Percentiles rank a stretch among this genome's conserved stretches.
phyloP scores from a whole-genome alignment of 1,140 invertebrate genomes.

The Lordiphosa mommai region DNA sequence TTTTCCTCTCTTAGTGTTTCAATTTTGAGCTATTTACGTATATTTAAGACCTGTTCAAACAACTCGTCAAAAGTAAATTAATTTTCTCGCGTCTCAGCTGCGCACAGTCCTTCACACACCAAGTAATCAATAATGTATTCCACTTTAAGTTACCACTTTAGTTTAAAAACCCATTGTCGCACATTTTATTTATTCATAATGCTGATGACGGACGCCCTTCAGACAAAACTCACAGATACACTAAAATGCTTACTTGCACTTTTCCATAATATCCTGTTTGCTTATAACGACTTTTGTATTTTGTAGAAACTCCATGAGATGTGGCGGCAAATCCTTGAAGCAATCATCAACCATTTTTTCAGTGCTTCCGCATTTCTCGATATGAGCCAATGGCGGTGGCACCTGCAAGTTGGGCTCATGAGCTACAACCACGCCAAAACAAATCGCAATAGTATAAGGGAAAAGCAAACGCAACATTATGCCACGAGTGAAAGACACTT shows the following conservation, averaged over 20 bases:
- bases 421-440: conserved; percentile 6
- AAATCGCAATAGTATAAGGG: conserved; percentile 2
- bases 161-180: neutral
- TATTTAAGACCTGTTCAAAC: neutral
- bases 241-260: conserved; percentile 71
- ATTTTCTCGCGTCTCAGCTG: neutral
- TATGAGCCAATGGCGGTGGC: conserved; percentile 12
- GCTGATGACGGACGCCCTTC: neutral
- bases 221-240: neutral
- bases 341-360: conserved; percentile 73
- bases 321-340: conserved; percentile 73
- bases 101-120: neutral
- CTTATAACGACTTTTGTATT: conserved; percentile 68
- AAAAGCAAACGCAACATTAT: conserved; percentile 3
- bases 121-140: conserved; percentile 37
- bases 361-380: conserved; percentile 56
- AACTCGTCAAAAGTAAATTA: neutral
- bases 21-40: too few relatives aligned
- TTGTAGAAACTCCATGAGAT: conserved; percentile 70
- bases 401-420: conserved; percentile 15
- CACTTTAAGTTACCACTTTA: neutral
- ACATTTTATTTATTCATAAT: neutral
- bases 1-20: too few relatives aligned
- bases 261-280: conserved; percentile 60
- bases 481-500: conserved; percentile 28